Evolutionary conservation across 2,113 vertebrate species (phyloP).

Genomic region (Rattus norvegicus): DNA sequence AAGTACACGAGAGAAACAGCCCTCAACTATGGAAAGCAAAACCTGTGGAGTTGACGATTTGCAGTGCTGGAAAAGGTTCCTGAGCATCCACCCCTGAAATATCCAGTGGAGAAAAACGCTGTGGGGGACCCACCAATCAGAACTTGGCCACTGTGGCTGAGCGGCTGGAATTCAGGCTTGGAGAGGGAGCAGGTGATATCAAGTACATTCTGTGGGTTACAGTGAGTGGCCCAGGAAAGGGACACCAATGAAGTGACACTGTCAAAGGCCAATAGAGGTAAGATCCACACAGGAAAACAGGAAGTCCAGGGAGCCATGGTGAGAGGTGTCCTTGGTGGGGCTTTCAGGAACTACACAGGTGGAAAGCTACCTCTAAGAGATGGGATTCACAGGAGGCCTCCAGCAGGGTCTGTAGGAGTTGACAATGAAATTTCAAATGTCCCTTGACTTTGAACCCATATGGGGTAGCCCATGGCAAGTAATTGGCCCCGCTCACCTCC

Average conservation of each 20-base stretch:
- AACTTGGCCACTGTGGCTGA: accelerated
- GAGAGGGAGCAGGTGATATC: accelerated
- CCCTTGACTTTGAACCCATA: not conserved
- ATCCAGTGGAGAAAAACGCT: not conserved
- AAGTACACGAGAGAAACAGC: accelerated
- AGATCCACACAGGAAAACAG: not conserved
- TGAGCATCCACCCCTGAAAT: not conserved
- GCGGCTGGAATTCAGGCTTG: not conserved
- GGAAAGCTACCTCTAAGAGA: not conserved
- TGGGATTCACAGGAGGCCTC: not conserved
- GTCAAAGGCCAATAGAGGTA: not conserved
- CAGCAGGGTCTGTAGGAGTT: not conserved
- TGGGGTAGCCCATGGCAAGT: not conserved
- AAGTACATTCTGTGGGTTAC: accelerated
- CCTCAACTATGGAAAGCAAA: no score
- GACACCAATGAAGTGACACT: accelerated
- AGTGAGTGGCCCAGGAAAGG: not conserved
- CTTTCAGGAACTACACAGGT: not conserved
- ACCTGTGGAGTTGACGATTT: no score
- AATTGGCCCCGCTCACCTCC: not conserved
- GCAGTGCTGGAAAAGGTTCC: not conserved
- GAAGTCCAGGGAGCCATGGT: not conserved
- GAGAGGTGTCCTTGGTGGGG: not conserved
- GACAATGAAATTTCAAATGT: no score
- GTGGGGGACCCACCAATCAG: not conserved